Conservation (phyloP, 2,113 vertebrate genomes). For the Fulmarus glacialis region DNA sequence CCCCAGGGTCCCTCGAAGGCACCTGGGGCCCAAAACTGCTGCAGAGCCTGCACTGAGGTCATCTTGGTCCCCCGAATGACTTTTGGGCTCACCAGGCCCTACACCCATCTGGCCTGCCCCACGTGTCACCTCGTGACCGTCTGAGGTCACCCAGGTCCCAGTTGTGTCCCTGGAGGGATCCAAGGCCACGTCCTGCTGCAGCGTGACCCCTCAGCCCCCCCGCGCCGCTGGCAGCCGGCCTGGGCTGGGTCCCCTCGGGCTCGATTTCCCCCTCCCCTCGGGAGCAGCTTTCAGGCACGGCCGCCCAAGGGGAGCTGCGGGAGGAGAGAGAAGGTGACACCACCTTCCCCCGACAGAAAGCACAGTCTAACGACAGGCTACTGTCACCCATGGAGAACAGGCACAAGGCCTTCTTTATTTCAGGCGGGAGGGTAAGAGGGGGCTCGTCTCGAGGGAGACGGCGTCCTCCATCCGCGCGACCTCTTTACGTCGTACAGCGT, state of each 20-base stretch:
- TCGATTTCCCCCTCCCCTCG: background rate
- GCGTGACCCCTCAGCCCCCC: too few species aligned
- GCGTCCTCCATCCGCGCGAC: background rate
- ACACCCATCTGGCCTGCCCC: background rate
- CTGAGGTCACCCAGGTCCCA: background rate
- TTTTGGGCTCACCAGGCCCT: background rate
- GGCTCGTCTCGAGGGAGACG: background rate
- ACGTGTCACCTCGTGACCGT: background rate
- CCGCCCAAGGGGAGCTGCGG: background rate
- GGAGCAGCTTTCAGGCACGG: background rate
- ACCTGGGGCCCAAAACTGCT: fast-evolving
- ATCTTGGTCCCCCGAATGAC: background rate
- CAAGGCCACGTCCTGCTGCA: background rate
- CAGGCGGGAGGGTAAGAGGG: background rate
- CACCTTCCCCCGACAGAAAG: fast-evolving
- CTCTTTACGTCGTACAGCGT: fast-evolving
- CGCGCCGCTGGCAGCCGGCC: fast-evolving
- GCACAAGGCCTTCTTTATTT: background rate
- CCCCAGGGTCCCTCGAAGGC: background rate
- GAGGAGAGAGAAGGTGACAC: fast-evolving
- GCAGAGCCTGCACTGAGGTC: background rate
- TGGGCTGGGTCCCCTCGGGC: too few species aligned
- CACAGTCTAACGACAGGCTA: fast-evolving
- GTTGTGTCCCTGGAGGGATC: background rate
- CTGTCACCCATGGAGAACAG: background rate